Base-by-base conservation (phyloP, 2,113 vertebrate species). In the Pterocles orientalis region DNA sequence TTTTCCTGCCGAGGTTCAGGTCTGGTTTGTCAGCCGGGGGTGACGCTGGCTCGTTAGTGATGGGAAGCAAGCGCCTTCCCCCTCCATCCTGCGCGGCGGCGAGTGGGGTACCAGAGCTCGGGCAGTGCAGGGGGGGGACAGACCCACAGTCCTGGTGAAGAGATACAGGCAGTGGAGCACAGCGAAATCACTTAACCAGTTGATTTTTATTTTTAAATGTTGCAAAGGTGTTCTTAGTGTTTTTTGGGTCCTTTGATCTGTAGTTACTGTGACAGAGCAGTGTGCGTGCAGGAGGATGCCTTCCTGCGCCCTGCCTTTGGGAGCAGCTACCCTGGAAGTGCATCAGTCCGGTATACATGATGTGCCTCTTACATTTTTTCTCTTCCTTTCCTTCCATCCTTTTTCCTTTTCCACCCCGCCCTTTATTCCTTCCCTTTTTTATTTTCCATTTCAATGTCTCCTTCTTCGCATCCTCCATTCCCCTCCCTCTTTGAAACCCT, bases 301-400 rank as follows among this genome's bases (percentile, higher is more conserved):
- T 7, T 24, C 6, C 56, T 6, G 7, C 62, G 6, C 57, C 19
- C 5, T 50, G 14, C 14, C 57, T 50, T n/a, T 39, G 50, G 33
- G 68, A 26, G 62, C 3, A 66, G 56, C 33, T 39, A n/a, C 61
- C 9, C 57, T 64, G 71, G 92, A 53, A 86, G 31, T 72, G 18
- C 31, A 1, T 12, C 13, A 33, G 3, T 29, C 87, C 88, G 92
- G 28, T 86, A 9, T 91, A 43, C 50, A 15, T 92, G 33, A 45
- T 33, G 0, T 25, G 73, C 45, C 80, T 92, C 93, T 96, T 2
- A 95, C 65, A 88, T 88, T 89, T 75, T 95, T 91, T 95, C 86
- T 97, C 90, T 96, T 83, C 81, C 3, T 95, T 73, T 88, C 84
- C 82, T 88, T 19, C 91, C 73, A 36, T 77, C 54, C 65, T 79